These are phyloP conservation scores for Agrilus biguttatus DNA, from an alignment of 2,888 invertebrate species.

Conservation along the genomic window DNA sequence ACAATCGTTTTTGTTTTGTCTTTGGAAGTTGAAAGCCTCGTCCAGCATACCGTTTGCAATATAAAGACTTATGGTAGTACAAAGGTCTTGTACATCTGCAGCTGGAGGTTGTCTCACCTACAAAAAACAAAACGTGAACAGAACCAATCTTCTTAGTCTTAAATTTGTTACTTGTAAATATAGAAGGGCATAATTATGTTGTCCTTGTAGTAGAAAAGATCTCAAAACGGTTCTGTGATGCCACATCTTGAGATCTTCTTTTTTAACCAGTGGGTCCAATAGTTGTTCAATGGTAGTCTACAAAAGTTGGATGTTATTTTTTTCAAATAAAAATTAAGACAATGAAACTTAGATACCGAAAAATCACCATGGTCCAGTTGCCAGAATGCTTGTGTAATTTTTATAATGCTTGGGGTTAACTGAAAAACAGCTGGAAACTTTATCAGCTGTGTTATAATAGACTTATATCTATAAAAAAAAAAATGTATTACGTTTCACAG, in stretches of 20 bases:
- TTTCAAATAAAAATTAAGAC: constrained; percentile 2
- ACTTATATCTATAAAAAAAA: constrained; percentile 33
- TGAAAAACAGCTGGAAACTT: constrained; percentile 72
- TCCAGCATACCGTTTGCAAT: constrained; percentile 47
- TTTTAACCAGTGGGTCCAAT: constrained; percentile 43
- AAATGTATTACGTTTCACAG: constrained; percentile 1
- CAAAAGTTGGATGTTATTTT: constrained; percentile 10
- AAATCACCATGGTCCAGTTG: constrained; percentile 76
- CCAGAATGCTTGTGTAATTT: constrained; percentile 79
- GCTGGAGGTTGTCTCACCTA: constrained; percentile 29
- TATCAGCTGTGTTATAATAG: constrained; percentile 54
- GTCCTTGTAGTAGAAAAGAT: constrained; percentile 49
- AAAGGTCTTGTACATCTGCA: constrained; percentile 29
- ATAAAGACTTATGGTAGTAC: constrained; percentile 44
- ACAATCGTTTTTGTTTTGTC: constrained; percentile 37
- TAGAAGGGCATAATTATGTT: constrained; percentile 53
- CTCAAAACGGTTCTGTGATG: constrained; percentile 58
- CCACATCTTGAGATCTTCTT: constrained; percentile 47
- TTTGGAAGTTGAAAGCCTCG: constrained; percentile 50
- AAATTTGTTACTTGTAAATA: constrained; percentile 42
- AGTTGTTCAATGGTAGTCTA: constrained; percentile 52
- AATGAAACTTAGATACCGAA: constrained; percentile 35
- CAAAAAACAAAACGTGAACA: constrained; percentile 4
- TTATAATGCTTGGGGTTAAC: constrained; percentile 56
- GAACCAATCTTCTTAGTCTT: constrained; percentile 12